These are phyloP conservation scores for Campopleginae sp. DNA, from an alignment of 2,888 invertebrate genomes.

Conservation along the genomic window DNA sequence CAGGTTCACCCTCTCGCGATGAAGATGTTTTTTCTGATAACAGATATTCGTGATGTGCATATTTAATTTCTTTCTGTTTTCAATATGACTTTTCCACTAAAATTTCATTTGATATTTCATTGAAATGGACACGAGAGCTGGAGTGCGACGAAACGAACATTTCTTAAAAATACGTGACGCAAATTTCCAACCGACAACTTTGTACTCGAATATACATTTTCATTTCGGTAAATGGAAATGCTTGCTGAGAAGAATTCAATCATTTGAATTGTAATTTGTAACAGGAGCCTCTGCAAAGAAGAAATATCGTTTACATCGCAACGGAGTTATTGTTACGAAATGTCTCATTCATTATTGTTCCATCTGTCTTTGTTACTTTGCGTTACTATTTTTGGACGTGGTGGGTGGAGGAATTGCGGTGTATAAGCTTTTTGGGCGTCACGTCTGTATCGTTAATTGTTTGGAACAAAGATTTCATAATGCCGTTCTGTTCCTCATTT, in stretches of 20 bases:
- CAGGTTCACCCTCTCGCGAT: background rate
- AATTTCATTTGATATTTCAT: background rate
- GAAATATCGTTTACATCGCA: background rate
- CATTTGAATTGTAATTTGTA: background rate
- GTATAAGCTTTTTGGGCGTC: background rate
- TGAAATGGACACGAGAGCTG: background rate
- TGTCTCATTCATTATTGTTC: background rate
- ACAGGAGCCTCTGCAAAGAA: background rate
- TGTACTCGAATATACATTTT: background rate
- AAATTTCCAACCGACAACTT: background rate
- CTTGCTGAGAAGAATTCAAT: background rate
- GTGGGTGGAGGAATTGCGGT: background rate
- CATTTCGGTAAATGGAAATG: background rate
- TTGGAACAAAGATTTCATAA: background rate
- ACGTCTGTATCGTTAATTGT: background rate
- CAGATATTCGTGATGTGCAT: background rate
- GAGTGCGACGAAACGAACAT: background rate
- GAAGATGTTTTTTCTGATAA: background rate
- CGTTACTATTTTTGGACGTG: background rate
- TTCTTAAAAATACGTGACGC: background rate
- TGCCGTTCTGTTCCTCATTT: background rate
- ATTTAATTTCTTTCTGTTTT: background rate
- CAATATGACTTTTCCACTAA: background rate
- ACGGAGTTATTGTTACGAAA: background rate
- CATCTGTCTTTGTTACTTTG: background rate